These are phyloP conservation scores for Hypanus sabinus DNA, from an alignment of 2,113 vertebrate species.

Conservation along the genomic window DNA sequence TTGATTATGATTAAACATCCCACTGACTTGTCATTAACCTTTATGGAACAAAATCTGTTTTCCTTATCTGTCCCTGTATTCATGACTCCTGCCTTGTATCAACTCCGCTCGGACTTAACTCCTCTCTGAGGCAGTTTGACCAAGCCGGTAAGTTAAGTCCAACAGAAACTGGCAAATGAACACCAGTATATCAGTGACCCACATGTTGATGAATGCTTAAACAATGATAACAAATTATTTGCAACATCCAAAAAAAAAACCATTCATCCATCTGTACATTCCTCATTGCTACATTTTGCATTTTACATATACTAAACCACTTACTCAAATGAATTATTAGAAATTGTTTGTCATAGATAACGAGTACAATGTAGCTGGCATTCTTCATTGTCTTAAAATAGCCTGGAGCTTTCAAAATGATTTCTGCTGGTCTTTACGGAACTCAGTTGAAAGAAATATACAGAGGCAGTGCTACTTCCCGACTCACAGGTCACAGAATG, in stretches of 20 bases:
- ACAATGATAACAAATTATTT: background rate
- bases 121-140: background rate
- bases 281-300: background rate
- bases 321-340: background rate
- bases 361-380: background rate
- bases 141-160: too few species aligned
- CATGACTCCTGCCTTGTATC: background rate
- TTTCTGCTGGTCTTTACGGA: background rate
- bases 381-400: slow-evolving; percentile 12
- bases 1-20: background rate
- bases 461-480: background rate
- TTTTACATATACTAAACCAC: background rate
- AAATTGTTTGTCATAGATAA: background rate
- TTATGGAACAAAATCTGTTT: background rate
- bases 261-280: background rate
- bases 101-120: background rate
- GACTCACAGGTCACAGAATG: too few species aligned
- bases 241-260: background rate
- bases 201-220: background rate
- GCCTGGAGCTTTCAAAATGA: background rate
- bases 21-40: background rate
- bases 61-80: background rate
- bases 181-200: background rate
- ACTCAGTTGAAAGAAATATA: background rate
- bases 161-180: background rate